Conservation (phyloP, 2,888 invertebrate species). For the Cephus pygmeus region DNA sequence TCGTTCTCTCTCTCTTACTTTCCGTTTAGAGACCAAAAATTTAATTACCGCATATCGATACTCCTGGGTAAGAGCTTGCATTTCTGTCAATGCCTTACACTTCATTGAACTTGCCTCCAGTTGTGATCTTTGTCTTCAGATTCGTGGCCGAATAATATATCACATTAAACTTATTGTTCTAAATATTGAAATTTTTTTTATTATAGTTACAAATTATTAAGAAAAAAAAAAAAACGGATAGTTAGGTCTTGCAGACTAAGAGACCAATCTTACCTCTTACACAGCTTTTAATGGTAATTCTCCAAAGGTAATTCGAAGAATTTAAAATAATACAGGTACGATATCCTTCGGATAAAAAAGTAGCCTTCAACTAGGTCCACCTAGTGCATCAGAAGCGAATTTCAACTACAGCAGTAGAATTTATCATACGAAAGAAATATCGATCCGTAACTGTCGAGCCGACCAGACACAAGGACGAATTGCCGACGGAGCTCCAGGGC, state of each 20-base stretch:
- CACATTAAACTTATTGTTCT: neutral
- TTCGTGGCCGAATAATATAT: neutral
- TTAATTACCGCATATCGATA: slow-evolving; percentile 1
- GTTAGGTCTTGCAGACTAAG: neutral
- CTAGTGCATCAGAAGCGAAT: neutral
- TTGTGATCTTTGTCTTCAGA: neutral
- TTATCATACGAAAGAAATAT: slow-evolving; percentile 3
- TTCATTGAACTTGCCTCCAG: neutral
- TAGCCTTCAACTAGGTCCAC: neutral
- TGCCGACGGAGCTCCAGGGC: slow-evolving; percentile 8
- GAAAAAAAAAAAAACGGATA: neutral
- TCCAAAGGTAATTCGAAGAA: neutral
- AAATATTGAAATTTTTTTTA: neutral
- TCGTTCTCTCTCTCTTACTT: neutral
- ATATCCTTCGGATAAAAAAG: neutral
- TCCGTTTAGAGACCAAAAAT: neutral
- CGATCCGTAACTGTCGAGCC: slow-evolving; percentile 1
- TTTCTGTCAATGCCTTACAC: neutral
- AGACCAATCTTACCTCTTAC: neutral
- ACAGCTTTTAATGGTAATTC: neutral
- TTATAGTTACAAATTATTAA: neutral
- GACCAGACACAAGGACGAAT: neutral
- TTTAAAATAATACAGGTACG: neutral
- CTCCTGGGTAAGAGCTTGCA: neutral
- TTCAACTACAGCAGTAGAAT: neutral